phyloP scores from a whole-genome alignment of 2,797 vertebrate species.

The Octomys mimax region DNA sequence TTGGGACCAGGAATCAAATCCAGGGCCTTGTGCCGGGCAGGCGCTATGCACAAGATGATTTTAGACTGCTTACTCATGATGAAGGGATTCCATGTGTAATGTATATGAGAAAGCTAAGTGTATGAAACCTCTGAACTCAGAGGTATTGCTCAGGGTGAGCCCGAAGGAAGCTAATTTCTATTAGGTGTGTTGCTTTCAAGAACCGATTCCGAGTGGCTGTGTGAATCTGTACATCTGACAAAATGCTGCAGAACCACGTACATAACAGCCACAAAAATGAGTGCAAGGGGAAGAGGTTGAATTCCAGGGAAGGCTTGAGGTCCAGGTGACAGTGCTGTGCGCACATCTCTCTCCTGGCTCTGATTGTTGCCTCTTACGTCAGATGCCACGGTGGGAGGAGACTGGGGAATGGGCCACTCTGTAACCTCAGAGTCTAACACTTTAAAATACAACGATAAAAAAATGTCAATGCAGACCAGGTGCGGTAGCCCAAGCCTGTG shows the following conservation, averaged over 20 bases:
- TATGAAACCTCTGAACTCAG: neutral
- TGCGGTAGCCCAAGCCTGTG: neutral
- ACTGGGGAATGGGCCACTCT: neutral
- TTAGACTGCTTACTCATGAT: neutral
- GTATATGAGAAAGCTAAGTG: neutral
- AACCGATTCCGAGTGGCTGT: neutral
- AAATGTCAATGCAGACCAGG: neutral
- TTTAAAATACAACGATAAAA: neutral
- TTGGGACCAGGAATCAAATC: too few relatives aligned
- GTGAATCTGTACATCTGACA: neutral
- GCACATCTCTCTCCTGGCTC: accelerated
- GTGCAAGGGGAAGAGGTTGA: neutral
- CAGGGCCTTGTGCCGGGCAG: too few relatives aligned
- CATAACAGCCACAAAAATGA: accelerated
- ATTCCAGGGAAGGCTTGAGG: neutral
- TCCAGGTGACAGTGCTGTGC: neutral
- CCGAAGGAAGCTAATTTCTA: neutral
- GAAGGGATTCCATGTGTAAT: neutral
- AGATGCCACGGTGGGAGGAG: accelerated
- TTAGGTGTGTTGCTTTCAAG: neutral
- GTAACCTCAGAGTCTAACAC: neutral
- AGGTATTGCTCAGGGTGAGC: neutral
- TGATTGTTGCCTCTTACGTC: neutral
- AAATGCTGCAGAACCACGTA: neutral
- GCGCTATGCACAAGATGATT: neutral